A percentile compares a stretch with the other conserved stretches of the same genome.
phyloP scores from a whole-genome alignment of 2,113 vertebrate genomes.

The Percina caprodes region DNA sequence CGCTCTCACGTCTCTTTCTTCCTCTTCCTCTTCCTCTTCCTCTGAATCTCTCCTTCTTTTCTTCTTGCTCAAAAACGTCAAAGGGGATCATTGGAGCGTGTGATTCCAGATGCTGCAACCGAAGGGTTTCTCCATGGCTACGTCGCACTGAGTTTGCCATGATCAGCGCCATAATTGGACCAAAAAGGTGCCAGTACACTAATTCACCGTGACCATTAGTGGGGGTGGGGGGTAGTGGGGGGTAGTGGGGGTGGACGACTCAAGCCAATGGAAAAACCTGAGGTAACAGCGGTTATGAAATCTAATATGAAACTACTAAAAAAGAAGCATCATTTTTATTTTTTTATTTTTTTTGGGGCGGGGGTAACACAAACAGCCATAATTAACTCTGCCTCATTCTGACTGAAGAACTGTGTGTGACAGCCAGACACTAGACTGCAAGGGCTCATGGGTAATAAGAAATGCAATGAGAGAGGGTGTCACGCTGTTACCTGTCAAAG shows the following conservation, averaged over 20 bases:
- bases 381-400: not conserved
- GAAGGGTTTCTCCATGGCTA: not conserved
- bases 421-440: not conserved
- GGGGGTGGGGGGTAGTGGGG: too few relatives aligned
- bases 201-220: too few relatives aligned
- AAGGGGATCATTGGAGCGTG: slow-evolving; percentile 57
- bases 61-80: slow-evolving; percentile 6
- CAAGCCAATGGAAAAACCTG: too few relatives aligned
- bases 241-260: too few relatives aligned
- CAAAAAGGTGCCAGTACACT: too few relatives aligned
- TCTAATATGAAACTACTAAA: too few relatives aligned
- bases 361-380: not conserved
- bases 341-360: too few relatives aligned
- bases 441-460: slow-evolving; percentile 27
- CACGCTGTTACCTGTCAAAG: not conserved
- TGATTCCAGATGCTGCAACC: not conserved
- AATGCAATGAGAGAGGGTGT: not conserved
- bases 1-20: too few relatives aligned
- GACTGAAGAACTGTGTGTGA: not conserved
- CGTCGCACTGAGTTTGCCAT: not conserved
- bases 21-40: slow-evolving; percentile 53
- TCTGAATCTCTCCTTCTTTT: not conserved
- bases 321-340: too few relatives aligned
- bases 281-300: too few relatives aligned
- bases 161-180: too few relatives aligned